Percentiles rank a stretch among this genome's conserved stretches.
phyloP scores from a whole-genome alignment of 2,113 vertebrate species.

The Rostratula benghalensis region DNA sequence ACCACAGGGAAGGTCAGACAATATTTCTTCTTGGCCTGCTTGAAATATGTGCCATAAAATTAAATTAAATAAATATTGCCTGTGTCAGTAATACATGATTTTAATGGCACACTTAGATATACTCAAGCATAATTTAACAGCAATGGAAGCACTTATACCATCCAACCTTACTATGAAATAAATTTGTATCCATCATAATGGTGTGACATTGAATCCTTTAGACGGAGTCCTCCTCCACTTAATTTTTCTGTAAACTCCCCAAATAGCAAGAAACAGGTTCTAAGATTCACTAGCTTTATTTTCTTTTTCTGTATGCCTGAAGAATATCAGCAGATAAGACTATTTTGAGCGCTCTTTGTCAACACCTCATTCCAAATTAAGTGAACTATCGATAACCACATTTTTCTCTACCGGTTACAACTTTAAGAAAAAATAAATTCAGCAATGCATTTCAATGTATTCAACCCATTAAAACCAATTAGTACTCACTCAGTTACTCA shows the following conservation, averaged over 20 bases:
- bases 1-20: background rate
- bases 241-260: background rate
- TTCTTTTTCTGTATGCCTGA: background rate
- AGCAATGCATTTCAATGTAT: background rate
- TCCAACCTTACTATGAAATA: constrained; percentile 23
- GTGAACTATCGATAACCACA: background rate
- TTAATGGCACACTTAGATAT: constrained; percentile 56
- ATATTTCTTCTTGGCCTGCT: constrained; percentile 22
- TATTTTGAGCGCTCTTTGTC: background rate
- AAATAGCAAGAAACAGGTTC: constrained; percentile 31
- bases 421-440: background rate
- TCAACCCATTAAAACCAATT: background rate
- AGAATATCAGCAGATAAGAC: background rate
- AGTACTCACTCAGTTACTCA: background rate
- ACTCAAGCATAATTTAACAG: constrained; percentile 28
- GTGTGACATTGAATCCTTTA: constrained; percentile 14
- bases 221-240: background rate
- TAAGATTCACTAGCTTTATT: background rate
- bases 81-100: constrained; percentile 36
- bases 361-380: background rate
- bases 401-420: background rate
- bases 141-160: background rate
- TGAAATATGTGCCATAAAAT: constrained; percentile 45
- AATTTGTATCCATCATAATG: constrained; percentile 16
- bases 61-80: constrained; percentile 53